These are phyloP conservation scores for Marronus borbonicus DNA, from an alignment of 2,888 invertebrate species.

Conservation along the genomic window DNA sequence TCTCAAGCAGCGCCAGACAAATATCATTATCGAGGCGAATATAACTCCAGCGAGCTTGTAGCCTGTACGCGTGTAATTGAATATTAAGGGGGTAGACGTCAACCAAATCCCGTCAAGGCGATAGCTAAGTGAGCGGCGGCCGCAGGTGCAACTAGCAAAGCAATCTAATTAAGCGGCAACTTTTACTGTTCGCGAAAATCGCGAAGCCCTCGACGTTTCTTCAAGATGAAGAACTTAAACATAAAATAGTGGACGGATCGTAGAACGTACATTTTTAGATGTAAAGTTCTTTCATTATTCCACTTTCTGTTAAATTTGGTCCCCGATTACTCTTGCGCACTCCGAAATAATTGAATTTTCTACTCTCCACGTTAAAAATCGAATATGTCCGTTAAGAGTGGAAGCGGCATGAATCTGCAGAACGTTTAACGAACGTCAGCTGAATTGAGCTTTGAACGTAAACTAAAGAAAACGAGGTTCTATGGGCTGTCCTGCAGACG, in stretches of 20 bases:
- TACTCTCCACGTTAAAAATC: not conserved
- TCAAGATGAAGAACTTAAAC: slow-evolving; percentile 5
- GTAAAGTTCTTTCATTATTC: slow-evolving; percentile 17
- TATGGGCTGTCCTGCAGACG: too few relatives aligned
- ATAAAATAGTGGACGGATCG: not conserved
- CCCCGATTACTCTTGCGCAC: slow-evolving; percentile 15
- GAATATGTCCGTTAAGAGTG: slow-evolving; percentile 2
- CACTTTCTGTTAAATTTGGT: slow-evolving; percentile 20
- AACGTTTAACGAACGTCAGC: not conserved
- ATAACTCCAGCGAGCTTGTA: slow-evolving; percentile 24
- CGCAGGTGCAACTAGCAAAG: slow-evolving; percentile 48
- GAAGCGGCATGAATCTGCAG: not conserved
- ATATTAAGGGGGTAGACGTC: slow-evolving; percentile 47
- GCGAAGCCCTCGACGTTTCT: not conserved
- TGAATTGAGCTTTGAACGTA: not conserved
- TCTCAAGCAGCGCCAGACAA: not conserved
- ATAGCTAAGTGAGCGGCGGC: slow-evolving; percentile 44
- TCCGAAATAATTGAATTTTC: slow-evolving; percentile 20
- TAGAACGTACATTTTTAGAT: not conserved
- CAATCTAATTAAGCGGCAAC: slow-evolving; percentile 43
- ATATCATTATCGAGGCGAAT: slow-evolving; percentile 40
- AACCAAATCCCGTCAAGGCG: slow-evolving; percentile 31
- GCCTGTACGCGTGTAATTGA: slow-evolving; percentile 45
- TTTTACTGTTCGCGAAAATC: slow-evolving; percentile 13
- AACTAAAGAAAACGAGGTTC: not conserved